A percentile compares a stretch with the other conserved stretches of the same genome.
Conservation (phyloP, 2,888 invertebrate genomes). For the Urechis unicinctus region DNA sequence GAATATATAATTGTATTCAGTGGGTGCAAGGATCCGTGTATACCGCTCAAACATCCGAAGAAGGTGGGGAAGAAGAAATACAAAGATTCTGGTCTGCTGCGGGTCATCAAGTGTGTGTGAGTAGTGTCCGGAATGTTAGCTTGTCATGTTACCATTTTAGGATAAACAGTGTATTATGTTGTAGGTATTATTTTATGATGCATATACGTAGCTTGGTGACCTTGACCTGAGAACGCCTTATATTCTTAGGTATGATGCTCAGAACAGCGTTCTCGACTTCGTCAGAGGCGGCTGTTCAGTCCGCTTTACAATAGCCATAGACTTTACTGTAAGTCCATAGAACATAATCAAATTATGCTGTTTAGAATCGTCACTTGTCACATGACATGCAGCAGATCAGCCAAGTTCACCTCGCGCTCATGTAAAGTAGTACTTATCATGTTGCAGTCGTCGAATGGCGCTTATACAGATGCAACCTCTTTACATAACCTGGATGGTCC, state of each 20-base stretch:
- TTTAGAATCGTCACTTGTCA: no score
- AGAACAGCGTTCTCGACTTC: slow-evolving; percentile 9
- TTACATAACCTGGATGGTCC: slow-evolving; percentile 1
- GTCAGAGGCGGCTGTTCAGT: slow-evolving; percentile 7
- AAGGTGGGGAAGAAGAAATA: background rate
- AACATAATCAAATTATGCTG: background rate
- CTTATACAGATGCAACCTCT: background rate
- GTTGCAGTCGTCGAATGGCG: slow-evolving; percentile 7
- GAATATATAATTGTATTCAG: no score
- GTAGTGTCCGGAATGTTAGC: no score
- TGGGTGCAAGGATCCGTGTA: background rate
- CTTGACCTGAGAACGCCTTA: background rate
- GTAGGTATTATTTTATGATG: no score
- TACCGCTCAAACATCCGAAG: background rate
- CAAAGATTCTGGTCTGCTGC: background rate
- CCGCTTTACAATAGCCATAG: slow-evolving; percentile 7
- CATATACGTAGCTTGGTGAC: no score
- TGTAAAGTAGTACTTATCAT: background rate
- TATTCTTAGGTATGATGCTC: slow-evolving; percentile 6
- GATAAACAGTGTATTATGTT: no score
- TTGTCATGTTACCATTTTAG: no score
- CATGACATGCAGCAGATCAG: background rate
- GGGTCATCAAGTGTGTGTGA: slow-evolving; percentile 1
- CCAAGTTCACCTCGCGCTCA: background rate
- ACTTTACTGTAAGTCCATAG: slow-evolving; percentile 12